phyloP scores from a whole-genome alignment of 1,140 invertebrate genomes.

The Formica exsecta region DNA sequence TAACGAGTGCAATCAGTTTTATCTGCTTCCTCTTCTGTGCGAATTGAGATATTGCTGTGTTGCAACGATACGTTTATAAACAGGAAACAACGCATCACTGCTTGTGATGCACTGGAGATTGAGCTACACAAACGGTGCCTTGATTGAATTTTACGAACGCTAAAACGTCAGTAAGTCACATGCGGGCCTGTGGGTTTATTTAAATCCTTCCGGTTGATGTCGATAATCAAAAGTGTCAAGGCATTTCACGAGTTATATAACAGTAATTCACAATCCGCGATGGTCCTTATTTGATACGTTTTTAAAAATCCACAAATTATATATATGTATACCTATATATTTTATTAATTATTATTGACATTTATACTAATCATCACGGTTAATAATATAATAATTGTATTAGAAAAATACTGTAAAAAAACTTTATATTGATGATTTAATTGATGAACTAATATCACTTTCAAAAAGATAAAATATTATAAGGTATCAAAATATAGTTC shows the following conservation, averaged over 20 bases:
- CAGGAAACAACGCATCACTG: constrained; percentile 19
- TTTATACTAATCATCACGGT: background rate
- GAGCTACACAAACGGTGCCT: background rate
- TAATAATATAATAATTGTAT: constrained; percentile 13
- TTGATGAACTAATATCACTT: background rate
- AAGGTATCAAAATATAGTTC: background rate
- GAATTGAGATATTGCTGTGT: constrained; percentile 9
- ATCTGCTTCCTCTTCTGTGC: constrained; percentile 18
- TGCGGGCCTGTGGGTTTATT: constrained; percentile 63
- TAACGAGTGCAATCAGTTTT: constrained; percentile 1
- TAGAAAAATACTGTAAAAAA: background rate
- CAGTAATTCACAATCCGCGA: background rate
- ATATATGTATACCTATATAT: too few species aligned
- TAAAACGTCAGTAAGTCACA: constrained; percentile 41
- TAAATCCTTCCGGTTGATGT: constrained; percentile 64
- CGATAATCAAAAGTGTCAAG: background rate
- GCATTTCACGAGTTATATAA: constrained; percentile 9
- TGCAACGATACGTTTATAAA: background rate
- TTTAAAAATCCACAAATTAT: background rate
- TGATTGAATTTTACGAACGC: constrained; percentile 52
- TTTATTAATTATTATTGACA: constrained; percentile 25
- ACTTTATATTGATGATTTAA: background rate
- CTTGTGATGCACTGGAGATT: background rate
- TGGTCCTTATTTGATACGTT: background rate
- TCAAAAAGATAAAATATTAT: background rate